These are phyloP conservation scores for Dreissena rostriformis DNA, from an alignment of 1,140 invertebrate species.

Conservation along the genomic window DNA sequence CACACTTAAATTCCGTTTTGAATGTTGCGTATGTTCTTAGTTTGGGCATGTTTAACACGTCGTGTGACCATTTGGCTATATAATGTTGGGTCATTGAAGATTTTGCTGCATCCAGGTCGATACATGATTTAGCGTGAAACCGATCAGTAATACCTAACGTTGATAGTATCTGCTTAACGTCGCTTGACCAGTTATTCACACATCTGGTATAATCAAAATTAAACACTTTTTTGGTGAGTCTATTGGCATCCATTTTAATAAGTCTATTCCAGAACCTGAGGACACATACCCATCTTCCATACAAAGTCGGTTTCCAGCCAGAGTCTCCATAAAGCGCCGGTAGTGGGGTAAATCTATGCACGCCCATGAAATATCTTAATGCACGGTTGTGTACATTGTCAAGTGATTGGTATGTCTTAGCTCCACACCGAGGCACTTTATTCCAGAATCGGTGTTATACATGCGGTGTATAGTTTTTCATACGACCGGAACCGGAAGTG, in stretches of 20 bases:
- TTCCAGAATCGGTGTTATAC: slow-evolving; percentile 38
- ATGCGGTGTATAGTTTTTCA: slow-evolving; percentile 40
- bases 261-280: slow-evolving; percentile 5
- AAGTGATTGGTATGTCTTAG: slow-evolving; percentile 5
- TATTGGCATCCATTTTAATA: too few species aligned
- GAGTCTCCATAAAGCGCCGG: not conserved
- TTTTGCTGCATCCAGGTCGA: not conserved
- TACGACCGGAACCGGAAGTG: slow-evolving; percentile 38
- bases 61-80: slow-evolving; percentile 6
- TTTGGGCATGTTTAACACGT: not conserved
- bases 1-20: not conserved
- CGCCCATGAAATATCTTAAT: slow-evolving; percentile 17
- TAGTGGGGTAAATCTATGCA: slow-evolving; percentile 1
- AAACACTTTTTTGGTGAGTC: slow-evolving; percentile 29
- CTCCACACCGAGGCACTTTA: slow-evolving; percentile 47
- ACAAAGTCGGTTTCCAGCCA: slow-evolving; percentile 22
- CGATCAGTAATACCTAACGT: not conserved
- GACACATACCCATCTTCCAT: not conserved
- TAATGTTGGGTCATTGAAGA: slow-evolving; percentile 2
- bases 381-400: slow-evolving; percentile 40
- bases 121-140: slow-evolving; percentile 1
- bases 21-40: too few species aligned
- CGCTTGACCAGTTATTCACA: slow-evolving; percentile 16
- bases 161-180: slow-evolving; percentile 1
- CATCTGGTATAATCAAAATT: not conserved